Conservation (phyloP, 2,797 vertebrate species). For the Bovichtus diacanthus region DNA sequence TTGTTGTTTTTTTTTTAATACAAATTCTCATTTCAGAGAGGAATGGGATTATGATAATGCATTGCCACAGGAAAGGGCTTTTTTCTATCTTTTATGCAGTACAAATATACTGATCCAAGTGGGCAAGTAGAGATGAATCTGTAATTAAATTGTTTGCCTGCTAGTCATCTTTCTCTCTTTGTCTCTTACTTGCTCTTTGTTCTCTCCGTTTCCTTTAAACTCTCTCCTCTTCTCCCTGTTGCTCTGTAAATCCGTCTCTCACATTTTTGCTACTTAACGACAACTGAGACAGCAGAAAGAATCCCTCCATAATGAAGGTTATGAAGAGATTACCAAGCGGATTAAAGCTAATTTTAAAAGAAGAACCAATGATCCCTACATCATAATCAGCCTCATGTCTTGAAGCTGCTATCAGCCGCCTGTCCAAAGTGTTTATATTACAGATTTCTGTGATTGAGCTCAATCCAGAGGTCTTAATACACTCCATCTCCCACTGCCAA, state of each 20-base stretch:
- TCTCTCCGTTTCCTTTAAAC: constrained; percentile 30
- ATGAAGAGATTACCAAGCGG: constrained; percentile 63
- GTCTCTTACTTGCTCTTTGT: constrained; percentile 33
- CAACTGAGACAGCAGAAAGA: constrained; percentile 38
- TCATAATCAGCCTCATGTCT: constrained; percentile 53
- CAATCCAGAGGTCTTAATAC: constrained; percentile 57
- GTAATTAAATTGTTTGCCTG: constrained; percentile 53
- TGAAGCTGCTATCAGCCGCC: constrained; percentile 41
- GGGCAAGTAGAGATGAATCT: constrained; percentile 53
- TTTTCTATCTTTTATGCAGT: constrained; percentile 9
- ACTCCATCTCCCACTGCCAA: constrained; percentile 48
- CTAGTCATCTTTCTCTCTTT: constrained; percentile 50
- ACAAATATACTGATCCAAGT: constrained; percentile 27
- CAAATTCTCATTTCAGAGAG: constrained; percentile 13
- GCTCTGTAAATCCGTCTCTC: constrained; percentile 44
- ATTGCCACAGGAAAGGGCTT: constrained; percentile 23
- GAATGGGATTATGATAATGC: constrained; percentile 44
- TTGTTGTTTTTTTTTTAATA: constrained; percentile 39
- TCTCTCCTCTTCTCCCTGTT: constrained; percentile 7
- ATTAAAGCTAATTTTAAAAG: constrained; percentile 60
- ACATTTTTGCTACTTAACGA: constrained; percentile 43
- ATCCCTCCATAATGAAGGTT: constrained; percentile 42
- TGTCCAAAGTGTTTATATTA: constrained; percentile 56
- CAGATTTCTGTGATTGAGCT: constrained; percentile 51
- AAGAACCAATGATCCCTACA: constrained; percentile 51